Conservation (phyloP, 2,888 invertebrate species). For the Mayetiola destructor region DNA sequence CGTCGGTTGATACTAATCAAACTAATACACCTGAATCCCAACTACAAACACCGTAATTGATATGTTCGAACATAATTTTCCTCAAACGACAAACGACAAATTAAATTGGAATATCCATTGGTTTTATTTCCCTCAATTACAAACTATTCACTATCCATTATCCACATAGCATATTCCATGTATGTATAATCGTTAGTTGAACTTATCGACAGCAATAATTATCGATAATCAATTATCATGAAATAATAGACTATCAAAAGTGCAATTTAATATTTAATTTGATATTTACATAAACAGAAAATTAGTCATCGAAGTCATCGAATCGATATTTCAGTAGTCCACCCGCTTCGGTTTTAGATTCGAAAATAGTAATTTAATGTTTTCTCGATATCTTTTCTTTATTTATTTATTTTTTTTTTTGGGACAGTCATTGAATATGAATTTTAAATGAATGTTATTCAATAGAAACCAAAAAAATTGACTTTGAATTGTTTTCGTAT, state of each 20-base stretch:
- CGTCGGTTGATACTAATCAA: no score
- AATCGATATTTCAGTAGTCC: not conserved
- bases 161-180: not conserved
- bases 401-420: not conserved
- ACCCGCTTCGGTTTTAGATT: not conserved
- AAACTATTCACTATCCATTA: not conserved
- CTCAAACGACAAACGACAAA: no score
- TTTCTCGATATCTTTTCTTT: not conserved
- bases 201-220: not conserved
- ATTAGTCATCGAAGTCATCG: not conserved
- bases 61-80: not conserved
- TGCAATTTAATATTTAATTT: not conserved
- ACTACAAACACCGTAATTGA: not conserved
- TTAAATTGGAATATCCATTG: no score
- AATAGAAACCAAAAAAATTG: no score
- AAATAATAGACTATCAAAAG: not conserved
- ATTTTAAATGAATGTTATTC: no score
- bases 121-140: not conserved
- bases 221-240: not conserved
- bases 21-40: no score
- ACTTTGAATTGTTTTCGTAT: not conserved
- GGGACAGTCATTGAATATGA: not conserved
- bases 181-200: not conserved
- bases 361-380: not conserved
- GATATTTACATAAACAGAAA: not conserved